A percentile compares a stretch with the other conserved stretches of the same genome.
These are phyloP conservation scores for Hemiscyllium ocellatum DNA, from an alignment of 2,113 vertebrate genomes.

Conservation along the genomic window DNA sequence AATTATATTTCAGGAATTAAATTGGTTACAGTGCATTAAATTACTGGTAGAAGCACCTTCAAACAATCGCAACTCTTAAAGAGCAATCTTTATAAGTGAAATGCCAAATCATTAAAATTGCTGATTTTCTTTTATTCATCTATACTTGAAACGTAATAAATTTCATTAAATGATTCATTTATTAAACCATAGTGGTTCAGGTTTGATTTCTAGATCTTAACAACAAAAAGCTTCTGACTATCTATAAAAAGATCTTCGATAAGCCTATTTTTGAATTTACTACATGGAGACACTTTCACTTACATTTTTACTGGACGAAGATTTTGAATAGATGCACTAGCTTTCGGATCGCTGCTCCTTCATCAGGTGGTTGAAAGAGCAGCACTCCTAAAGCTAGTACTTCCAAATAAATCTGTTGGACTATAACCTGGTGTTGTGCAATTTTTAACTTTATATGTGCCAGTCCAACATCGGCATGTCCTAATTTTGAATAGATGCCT, in stretches of 20 bases:
- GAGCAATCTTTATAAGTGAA: not conserved
- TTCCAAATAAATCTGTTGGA: too few relatives aligned
- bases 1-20: not conserved
- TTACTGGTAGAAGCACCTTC: not conserved
- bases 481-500: too few relatives aligned
- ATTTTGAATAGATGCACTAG: not conserved
- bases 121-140: not conserved
- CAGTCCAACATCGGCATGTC: too few relatives aligned
- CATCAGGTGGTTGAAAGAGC: too few relatives aligned
- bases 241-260: not conserved
- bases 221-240: not conserved
- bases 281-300: not conserved
- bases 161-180: not conserved
- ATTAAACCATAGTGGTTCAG: not conserved
- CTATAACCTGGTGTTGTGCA: too few relatives aligned
- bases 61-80: not conserved
- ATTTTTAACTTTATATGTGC: too few relatives aligned
- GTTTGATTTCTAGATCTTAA: not conserved
- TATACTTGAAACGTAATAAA: not conserved
- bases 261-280: not conserved
- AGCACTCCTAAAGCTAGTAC: too few relatives aligned
- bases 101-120: not conserved
- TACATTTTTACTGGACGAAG: not conserved
- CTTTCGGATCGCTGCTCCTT: not conserved
- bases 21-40: not conserved